Evolutionary conservation across 2,797 vertebrate genomes (phyloP), one percentile per base, ranked within the genome.

Genomic region (Takifugu ocellatus): DNA sequence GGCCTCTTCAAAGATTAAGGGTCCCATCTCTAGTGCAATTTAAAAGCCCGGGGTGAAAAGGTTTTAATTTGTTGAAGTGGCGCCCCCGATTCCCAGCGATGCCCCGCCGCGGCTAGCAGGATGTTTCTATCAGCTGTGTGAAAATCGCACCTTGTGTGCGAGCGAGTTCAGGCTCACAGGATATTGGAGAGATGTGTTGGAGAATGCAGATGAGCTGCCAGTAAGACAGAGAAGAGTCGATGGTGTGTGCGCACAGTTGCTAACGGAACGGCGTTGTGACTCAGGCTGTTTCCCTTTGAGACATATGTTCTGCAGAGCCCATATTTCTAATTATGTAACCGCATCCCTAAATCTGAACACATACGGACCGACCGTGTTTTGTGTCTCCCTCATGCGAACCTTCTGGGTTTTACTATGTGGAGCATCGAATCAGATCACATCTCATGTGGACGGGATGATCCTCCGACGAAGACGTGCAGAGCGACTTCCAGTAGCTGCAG

Each of bases 371-470:
- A 14, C 56, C 52, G 58, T 29, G 62, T 76, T 57, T 74, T 63
- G 65, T 63, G 64, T 56, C 52, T 77, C 63, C 65, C 61, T 65
- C 48, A 49, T 76, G 61, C 64, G 56, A 81, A 72, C 73, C 90
- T 77, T 84, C 67, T 79, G 84, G 86, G 83, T 72, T 73, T 83
- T 62, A 64, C 58, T 81, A 91, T 90, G 79, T 91, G 72, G 90
- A 89, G 78, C 89, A 77, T 55, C 66, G 74, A 92, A 91, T 89
- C 81, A 90, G 90, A 90, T 89, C 89, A 89, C 29, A 79, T 87
- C 89, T 91, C 90, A 69, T 75, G 86, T 82, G 85, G 76, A 75
- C 49, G 43, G 54, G 67, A 81, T 75, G 70, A 72, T 67, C 54
- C 71, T 75, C 65, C 68, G 67, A 75, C 46, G 48, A 48, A 25